Percentiles rank a stretch among this genome's conserved stretches.
These are phyloP conservation scores for Plutella xylostella DNA, from an alignment of 2,888 invertebrate species.

Conservation along the genomic window DNA sequence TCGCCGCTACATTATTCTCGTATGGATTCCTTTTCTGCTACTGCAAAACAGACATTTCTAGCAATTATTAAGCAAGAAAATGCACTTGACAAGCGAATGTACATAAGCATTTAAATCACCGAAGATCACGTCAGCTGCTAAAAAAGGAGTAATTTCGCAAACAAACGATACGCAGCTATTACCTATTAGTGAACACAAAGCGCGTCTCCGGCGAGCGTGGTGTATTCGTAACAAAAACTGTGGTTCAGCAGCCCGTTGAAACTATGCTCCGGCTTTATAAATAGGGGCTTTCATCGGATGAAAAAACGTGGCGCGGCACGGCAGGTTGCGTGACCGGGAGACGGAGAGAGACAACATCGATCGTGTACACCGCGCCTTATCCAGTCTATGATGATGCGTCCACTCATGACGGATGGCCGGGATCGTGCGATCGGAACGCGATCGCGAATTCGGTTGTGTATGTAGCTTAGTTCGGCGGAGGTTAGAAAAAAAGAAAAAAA, in stretches of 20 bases:
- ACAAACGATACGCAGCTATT: background rate
- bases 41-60: no score
- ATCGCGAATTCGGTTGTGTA: no score
- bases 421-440: background rate
- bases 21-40: background rate
- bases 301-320: conserved; percentile 51
- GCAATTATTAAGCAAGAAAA: no score
- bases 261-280: conserved; percentile 50
- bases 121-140: no score
- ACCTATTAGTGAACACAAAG: conserved; percentile 24
- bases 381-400: background rate
- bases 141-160: no score
- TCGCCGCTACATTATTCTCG: conserved; percentile 12
- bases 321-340: conserved; percentile 44
- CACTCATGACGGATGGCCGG: background rate
- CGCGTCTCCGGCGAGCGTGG: conserved; percentile 21
- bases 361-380: conserved; percentile 1
- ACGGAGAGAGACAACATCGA: background rate
- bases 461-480: no score
- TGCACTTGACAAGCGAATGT: background rate
- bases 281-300: conserved; percentile 53
- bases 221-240: conserved; percentile 42
- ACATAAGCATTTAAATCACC: background rate
- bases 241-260: conserved; percentile 52
- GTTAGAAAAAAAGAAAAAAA: no score